A percentile compares a stretch with the other conserved stretches of the same genome.
Evolutionary conservation across 2,888 invertebrate genomes (phyloP).

Genomic region (Osedax fenrisi): DNA sequence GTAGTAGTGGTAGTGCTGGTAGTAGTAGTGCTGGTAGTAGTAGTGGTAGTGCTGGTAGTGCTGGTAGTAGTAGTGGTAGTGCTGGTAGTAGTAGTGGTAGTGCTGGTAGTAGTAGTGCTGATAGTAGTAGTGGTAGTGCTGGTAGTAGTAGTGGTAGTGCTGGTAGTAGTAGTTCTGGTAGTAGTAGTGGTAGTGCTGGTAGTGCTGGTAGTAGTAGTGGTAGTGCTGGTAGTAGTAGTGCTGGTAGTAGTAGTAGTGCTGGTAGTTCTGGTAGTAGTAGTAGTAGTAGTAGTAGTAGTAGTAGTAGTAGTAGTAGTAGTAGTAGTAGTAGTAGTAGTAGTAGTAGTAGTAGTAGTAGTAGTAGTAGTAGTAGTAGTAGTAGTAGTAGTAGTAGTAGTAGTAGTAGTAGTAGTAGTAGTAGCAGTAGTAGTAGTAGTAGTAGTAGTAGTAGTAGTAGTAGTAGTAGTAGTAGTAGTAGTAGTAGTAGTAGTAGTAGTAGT

Average conservation of each 20-base stretch:
- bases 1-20: slow-evolving; percentile 8
- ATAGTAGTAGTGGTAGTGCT: not conserved
- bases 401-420: slow-evolving; percentile 3
- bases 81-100: not conserved
- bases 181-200: too few species aligned
- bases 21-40: too few species aligned
- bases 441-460: not conserved
- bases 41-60: too few species aligned
- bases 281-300: slow-evolving; percentile 11
- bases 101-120: too few species aligned
- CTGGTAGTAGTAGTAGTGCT: not conserved
- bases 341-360: slow-evolving; percentile 8
- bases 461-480: not conserved
- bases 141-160: not conserved
- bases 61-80: slow-evolving; percentile 3
- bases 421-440: not conserved
- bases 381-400: slow-evolving; percentile 6
- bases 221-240: slow-evolving; percentile 4
- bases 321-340: slow-evolving; percentile 12
- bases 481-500: not conserved
- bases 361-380: slow-evolving; percentile 6
- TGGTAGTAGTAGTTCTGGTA: not conserved
- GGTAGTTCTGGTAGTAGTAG: too few species aligned
- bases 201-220: not conserved
- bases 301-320: slow-evolving; percentile 8